Evolutionary conservation across 2,888 invertebrate species (phyloP).

Genomic region (Lapara coniferarum): DNA sequence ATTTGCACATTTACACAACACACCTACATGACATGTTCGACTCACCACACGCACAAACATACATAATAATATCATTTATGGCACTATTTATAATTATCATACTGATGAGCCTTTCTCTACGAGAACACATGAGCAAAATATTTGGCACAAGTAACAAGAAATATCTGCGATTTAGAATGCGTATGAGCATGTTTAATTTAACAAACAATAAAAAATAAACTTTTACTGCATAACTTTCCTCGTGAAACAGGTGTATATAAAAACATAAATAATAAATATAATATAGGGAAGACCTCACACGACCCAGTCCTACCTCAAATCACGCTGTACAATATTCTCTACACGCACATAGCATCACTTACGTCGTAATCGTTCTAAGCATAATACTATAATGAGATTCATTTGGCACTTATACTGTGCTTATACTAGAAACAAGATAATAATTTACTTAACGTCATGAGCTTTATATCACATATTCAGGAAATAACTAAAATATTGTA

Average conservation of each 20-base stretch:
- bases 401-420: slow-evolving; percentile 29
- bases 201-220: slow-evolving; percentile 4
- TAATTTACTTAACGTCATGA: slow-evolving; percentile 31
- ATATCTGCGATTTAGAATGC: slow-evolving; percentile 9
- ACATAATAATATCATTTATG: slow-evolving; percentile 15
- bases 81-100: slow-evolving; percentile 8
- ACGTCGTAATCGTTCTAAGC: neutral
- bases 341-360: slow-evolving; percentile 1
- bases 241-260: slow-evolving; percentile 7
- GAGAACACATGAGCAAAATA: slow-evolving; percentile 48
- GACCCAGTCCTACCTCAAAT: neutral
- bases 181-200: slow-evolving; percentile 10
- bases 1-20: slow-evolving; percentile 48
- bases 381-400: neutral
- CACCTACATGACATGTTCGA: slow-evolving; percentile 31
- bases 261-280: neutral
- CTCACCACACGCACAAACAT: slow-evolving; percentile 15
- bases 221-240: neutral
- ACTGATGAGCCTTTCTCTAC: slow-evolving; percentile 34
- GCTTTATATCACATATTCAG: slow-evolving; percentile 41
- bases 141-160: slow-evolving; percentile 44
- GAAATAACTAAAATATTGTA: slow-evolving; percentile 37
- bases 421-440: slow-evolving; percentile 24
- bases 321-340: neutral
- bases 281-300: slow-evolving; percentile 24